phyloP scores from a whole-genome alignment of 1,140 invertebrate genomes.

The Drosophila biarmipes region DNA sequence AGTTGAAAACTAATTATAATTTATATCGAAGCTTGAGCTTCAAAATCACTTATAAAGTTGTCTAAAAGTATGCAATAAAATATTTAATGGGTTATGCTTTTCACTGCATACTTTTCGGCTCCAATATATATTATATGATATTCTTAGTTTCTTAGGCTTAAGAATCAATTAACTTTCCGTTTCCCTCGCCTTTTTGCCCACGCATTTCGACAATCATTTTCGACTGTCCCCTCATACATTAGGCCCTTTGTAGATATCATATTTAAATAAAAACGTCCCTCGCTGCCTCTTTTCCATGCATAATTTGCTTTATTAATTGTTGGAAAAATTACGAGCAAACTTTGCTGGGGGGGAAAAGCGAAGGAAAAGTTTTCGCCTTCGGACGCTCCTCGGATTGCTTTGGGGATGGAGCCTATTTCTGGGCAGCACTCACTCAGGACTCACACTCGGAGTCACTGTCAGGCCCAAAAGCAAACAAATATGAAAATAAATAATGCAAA shows the following conservation, averaged over 20 bases:
- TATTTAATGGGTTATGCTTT: too few relatives aligned
- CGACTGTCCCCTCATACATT: not conserved
- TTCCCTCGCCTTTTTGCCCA: not conserved
- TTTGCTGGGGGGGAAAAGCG: not conserved
- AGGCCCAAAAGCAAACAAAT: conserved; percentile 44
- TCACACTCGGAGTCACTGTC: conserved; percentile 13
- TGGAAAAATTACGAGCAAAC: conserved; percentile 31
- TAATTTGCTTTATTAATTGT: conserved; percentile 60
- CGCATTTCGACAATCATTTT: not conserved
- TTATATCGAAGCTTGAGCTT: too few relatives aligned
- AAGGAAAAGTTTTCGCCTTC: not conserved
- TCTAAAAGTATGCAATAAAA: too few relatives aligned
- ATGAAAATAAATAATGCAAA: conserved; percentile 71
- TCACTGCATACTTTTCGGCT: too few relatives aligned
- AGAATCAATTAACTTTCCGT: not conserved
- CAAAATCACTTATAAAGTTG: too few relatives aligned
- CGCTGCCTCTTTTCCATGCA: conserved; percentile 34
- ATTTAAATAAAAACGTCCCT: conserved; percentile 33
- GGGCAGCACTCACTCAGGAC: conserved; percentile 17
- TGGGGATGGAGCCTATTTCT: conserved; percentile 1
- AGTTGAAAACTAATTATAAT: too few relatives aligned
- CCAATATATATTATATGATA: not conserved
- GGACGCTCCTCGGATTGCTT: not conserved
- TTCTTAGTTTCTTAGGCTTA: not conserved
- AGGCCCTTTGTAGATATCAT: conserved; percentile 22